These are phyloP conservation scores for Coenonympha glycerion DNA, from an alignment of 2,888 invertebrate species.

Conservation along the genomic window DNA sequence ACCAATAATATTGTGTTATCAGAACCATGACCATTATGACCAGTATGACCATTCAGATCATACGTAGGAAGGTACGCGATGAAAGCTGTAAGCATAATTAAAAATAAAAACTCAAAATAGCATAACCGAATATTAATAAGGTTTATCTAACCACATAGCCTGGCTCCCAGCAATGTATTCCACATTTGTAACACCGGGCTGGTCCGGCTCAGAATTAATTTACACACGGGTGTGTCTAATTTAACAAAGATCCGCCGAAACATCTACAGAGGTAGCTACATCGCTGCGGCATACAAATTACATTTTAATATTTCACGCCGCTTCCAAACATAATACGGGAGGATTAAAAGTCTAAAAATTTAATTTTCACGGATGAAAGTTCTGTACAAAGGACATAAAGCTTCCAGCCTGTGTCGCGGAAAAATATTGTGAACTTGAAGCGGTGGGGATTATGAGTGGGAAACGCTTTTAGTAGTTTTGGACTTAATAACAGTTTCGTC, in stretches of 20 bases:
- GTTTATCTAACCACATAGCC: background rate
- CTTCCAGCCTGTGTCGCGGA: conserved; percentile 4
- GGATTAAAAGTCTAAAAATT: conserved; percentile 22
- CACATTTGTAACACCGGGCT: background rate
- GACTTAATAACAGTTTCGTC: background rate
- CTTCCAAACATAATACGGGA: conserved; percentile 20
- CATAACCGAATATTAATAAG: background rate
- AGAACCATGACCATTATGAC: too few relatives aligned
- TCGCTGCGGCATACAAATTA: conserved; percentile 26
- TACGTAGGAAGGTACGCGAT: too few relatives aligned
- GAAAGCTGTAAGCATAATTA: background rate
- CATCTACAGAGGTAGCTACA: conserved; percentile 17
- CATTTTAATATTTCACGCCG: conserved; percentile 27
- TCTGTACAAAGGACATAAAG: conserved; percentile 11
- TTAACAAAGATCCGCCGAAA: conserved; percentile 16
- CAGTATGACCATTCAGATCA: too few relatives aligned
- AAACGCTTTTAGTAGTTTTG: background rate
- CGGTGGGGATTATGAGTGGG: conserved; percentile 2
- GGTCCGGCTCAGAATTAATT: conserved; percentile 7
- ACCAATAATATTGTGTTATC: too few relatives aligned
- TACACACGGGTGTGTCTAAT: conserved; percentile 17
- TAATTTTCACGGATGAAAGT: conserved; percentile 19
- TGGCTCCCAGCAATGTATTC: background rate
- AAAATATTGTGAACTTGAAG: conserved; percentile 2
- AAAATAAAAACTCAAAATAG: background rate